phyloP scores from a whole-genome alignment of 1,140 invertebrate species.

The Zelostemma sp. region DNA sequence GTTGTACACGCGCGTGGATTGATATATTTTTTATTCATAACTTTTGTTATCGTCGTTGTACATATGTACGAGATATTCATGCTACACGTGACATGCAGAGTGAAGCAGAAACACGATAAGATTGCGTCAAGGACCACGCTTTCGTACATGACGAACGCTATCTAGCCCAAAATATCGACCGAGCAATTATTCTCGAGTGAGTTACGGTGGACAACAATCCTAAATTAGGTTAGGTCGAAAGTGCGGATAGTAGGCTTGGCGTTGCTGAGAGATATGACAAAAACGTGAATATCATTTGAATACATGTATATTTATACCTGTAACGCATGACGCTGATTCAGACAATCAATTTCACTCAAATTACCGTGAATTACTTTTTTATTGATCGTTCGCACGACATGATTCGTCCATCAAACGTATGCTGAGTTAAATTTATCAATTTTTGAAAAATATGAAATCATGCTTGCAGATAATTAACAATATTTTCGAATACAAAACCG shows the following conservation, averaged over 20 bases:
- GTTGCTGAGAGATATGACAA: slow-evolving; percentile 22
- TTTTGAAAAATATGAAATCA: slow-evolving; percentile 20
- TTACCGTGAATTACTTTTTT: no score
- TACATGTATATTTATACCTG: background rate
- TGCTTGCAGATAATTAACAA: no score
- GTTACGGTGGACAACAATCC: slow-evolving; percentile 61
- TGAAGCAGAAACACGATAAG: slow-evolving; percentile 38
- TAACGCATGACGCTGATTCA: no score
- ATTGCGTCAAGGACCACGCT: slow-evolving; percentile 46
- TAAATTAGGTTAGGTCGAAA: slow-evolving; percentile 63
- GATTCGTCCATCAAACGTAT: slow-evolving; percentile 4
- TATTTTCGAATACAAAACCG: no score
- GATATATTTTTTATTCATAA: slow-evolving; percentile 8
- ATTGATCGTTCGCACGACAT: slow-evolving; percentile 13
- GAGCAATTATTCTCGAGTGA: slow-evolving; percentile 63
- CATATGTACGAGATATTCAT: slow-evolving; percentile 26
- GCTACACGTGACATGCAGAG: slow-evolving; percentile 14
- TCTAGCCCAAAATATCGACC: slow-evolving; percentile 59
- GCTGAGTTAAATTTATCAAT: slow-evolving; percentile 26
- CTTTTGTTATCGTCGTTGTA: slow-evolving; percentile 10
- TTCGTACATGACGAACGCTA: slow-evolving; percentile 48
- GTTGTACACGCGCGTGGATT: no score
- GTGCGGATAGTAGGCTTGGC: slow-evolving; percentile 13
- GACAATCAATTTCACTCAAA: no score
- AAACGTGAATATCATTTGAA: slow-evolving; percentile 14